Evolutionary conservation across 92 coral and sea anemone genomes (phyloP), one percentile per base, ranked within the genome.

Genomic region (Porites lobata): DNA sequence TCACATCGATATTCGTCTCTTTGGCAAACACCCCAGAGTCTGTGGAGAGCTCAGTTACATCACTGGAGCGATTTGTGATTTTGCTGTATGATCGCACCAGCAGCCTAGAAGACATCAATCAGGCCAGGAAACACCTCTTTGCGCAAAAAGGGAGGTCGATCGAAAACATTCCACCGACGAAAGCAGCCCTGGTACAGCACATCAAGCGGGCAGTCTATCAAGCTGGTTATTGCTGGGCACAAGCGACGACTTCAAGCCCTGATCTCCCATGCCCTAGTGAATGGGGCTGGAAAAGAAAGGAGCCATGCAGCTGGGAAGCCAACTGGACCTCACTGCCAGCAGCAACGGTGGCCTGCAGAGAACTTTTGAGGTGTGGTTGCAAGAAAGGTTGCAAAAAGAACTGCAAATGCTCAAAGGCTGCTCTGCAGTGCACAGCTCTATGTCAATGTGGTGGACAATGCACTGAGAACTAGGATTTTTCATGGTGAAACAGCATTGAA

Each of bases 11-110:
- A 8, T 86, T 86, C 38, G 38, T 89, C 26, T 20, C 65, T 26
- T 81, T 92, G 7, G 63, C 83, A 3, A 19, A 57, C 50, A 57
- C 19, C 17, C 89, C 85, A 76, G 64, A 20, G 22, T 32, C 15
- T 24, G 32, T 76, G 61, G 65, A 82, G 17, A 67, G 21, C 2
- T 58, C 65, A 52, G 7, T 82, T 18, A 10, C 15, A 43, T 61
- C 56, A n/a, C 63, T 88, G n/a, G 88, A 88, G 64, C 80, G 92
- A 26, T 89, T 75, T 14, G 92, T 89, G 11, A 75, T 89, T 8
- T 51, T 83, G 20, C 75, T 89, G 72, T 89, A 84, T 65, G 86
- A 89, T 65, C 78, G 92, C 65, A 83, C 92, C 59, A 84, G 89
- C 38, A 58, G n/a, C n/a, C n/a, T n/a, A n/a, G n/a, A n/a, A n/a